Percentiles rank a stretch among this genome's conserved stretches.
Evolutionary conservation across 1,140 invertebrate genomes (phyloP).

Genomic region (Zaprionus nigranus): DNA sequence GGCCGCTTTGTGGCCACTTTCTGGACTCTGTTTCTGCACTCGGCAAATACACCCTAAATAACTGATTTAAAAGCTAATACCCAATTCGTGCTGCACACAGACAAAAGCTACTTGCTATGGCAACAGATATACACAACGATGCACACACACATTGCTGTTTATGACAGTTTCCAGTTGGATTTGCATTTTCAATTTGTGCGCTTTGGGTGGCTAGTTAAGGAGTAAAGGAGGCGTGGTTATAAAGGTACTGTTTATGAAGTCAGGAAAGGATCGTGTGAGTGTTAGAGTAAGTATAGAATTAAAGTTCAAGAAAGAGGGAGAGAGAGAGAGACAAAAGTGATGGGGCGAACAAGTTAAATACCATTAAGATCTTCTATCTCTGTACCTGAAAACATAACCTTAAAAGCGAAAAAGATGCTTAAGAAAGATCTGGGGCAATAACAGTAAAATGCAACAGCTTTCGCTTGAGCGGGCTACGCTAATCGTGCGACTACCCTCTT

Average conservation of each 20-base stretch:
- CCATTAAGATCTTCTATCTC: not conserved
- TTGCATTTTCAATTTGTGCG: constrained; percentile 1
- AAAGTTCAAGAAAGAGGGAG: not conserved
- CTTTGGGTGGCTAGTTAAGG: not conserved
- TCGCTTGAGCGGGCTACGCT: not conserved
- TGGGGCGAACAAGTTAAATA: not conserved
- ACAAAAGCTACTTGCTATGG: constrained; percentile 31
- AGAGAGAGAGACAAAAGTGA: not conserved
- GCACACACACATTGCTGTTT: constrained; percentile 1
- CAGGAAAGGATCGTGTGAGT: not conserved
- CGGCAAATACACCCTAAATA: constrained; percentile 54
- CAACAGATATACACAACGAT: not conserved
- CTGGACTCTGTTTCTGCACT: constrained; percentile 33
- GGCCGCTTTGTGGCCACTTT: constrained; percentile 71
- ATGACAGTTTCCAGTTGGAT: not conserved
- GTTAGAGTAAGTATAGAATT: too few species aligned
- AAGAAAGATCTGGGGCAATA: not conserved
- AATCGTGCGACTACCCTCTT: not conserved
- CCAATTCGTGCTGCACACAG: constrained; percentile 7
- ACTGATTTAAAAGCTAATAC: constrained; percentile 66
- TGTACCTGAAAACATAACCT: not conserved
- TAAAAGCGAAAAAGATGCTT: constrained; percentile 1
- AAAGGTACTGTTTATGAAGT: not conserved
- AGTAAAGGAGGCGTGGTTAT: too few species aligned
- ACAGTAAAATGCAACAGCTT: constrained; percentile 4